Base-by-base conservation (phyloP, 1,140 invertebrate species). In the Lutraria rhynchaena region DNA sequence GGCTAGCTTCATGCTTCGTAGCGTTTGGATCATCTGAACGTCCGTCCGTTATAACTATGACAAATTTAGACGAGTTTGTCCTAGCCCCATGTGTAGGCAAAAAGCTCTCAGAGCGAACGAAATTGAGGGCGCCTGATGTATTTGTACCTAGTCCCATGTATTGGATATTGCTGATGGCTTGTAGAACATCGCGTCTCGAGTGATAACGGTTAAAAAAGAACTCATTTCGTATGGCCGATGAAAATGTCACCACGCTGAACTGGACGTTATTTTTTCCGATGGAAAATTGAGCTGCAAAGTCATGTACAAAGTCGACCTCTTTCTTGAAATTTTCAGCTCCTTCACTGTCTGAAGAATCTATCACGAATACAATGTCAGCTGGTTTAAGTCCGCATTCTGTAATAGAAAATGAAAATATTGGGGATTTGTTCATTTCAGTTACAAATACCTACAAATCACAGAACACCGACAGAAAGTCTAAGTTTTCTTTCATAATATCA, bases 361-460 rank as follows among this genome's bases (percentile, higher is more conserved):
- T 57, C n/a, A 87, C 44, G 53, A 87, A 83, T 1, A 85, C 74
- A 22, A 87, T 65, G 92, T 93, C 71, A 0, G 83, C 83, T 11
- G 57, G 65, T 5, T 67, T 24, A 9, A 57, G 31, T 19, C 69
- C 73, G 46, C 85, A 86, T 29, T 22, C 84, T 81, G 27, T 4
- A 53, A n/a, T 9, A 3, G n/a, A 19, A 17, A 5, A 24, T 11
- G 51, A 53, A 9, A 19, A 11, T 7, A 4, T 24, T 53, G 51
- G 37, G 15, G 37, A 41, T 41, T 15, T 41, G 37, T 41, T 41
- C 15, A 41, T 41, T 41, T 41, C 37, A 41, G 15, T 15, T 15
- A 17, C 55, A 3, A 22, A 11, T 24, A 3, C 7, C 27, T 4
- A 27, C 22, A 5, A 57, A 27, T 57, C 22, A 3, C 9, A 53